Evolutionary conservation across 2,797 vertebrate species (phyloP).

Genomic region (Knipowitschia caucasica): DNA sequence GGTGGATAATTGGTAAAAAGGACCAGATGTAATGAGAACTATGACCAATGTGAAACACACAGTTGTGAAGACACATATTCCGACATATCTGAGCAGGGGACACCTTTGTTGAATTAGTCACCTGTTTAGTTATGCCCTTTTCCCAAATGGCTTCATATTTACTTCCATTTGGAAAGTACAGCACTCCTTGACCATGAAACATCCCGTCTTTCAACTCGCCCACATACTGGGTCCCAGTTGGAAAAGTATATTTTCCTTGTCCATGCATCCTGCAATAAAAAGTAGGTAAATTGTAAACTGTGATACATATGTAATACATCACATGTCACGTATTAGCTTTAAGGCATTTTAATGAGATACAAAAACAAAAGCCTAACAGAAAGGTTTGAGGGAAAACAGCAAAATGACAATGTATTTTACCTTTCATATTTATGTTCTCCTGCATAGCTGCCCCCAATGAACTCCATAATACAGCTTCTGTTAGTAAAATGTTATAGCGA

Average conservation of each 20-base stretch:
- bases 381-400: not conserved
- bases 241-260: conserved; percentile 79
- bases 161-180: conserved; percentile 81
- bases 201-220: conserved; percentile 86
- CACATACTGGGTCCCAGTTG: conserved; percentile 81
- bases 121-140: conserved; percentile 80
- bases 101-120: conserved; percentile 48
- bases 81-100: conserved; percentile 25
- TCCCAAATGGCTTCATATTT: conserved; percentile 84
- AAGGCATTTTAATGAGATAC: not conserved
- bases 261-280: conserved; percentile 84
- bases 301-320: too few species aligned
- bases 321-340: too few species aligned
- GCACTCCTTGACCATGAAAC: conserved; percentile 89
- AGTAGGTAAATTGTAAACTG: not conserved
- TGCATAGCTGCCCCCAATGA: conserved; percentile 74
- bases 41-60: conserved; percentile 67
- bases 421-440: conserved; percentile 75
- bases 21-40: conserved; percentile 64
- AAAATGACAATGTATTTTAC: too few species aligned
- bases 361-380: not conserved
- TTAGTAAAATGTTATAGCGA: not conserved
- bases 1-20: conserved; percentile 66
- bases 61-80: conserved; percentile 24
- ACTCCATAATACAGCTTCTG: conserved; percentile 72